Percentiles rank a stretch among this genome's conserved stretches.
Conservation (phyloP, 2,113 vertebrate genomes). For the Pitta sordida region DNA sequence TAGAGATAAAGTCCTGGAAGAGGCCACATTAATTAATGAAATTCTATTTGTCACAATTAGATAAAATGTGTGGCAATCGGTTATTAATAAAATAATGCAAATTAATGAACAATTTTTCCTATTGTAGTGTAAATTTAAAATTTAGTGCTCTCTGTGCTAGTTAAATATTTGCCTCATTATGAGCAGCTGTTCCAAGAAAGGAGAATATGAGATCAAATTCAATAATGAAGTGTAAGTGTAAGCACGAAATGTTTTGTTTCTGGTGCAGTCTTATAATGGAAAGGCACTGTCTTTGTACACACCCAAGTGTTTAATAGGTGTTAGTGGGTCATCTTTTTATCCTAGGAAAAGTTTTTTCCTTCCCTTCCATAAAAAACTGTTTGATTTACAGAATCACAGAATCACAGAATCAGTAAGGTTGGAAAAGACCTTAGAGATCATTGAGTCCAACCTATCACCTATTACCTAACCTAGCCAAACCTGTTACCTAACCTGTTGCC, state of each 20-base stretch:
- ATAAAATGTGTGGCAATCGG: not conserved
- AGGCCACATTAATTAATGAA: not conserved
- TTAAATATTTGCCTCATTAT: not conserved
- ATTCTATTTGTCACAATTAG: not conserved
- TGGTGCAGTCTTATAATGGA: not conserved
- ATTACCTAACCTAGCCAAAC: too few relatives aligned
- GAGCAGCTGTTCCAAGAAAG: not conserved
- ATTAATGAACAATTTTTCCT: not conserved
- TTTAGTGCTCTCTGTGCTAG: not conserved
- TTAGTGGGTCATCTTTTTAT: not conserved
- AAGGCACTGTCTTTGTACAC: not conserved
- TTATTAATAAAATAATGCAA: not conserved
- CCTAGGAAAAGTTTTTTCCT: not conserved
- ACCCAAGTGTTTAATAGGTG: not conserved
- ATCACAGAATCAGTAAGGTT: too few relatives aligned
- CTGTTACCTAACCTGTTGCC: too few relatives aligned
- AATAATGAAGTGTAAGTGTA: not conserved
- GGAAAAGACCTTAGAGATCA: too few relatives aligned
- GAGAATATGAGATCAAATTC: not conserved
- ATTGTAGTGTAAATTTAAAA: not conserved
- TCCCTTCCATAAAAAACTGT: not conserved
- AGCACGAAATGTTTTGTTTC: not conserved
- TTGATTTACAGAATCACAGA: not conserved
- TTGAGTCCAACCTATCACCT: too few relatives aligned
- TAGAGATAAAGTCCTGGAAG: not conserved